A percentile compares a stretch with the other conserved stretches of the same genome.
These are phyloP conservation scores for Argopecten irradians DNA, from an alignment of 1,140 invertebrate species.

Conservation along the genomic window DNA sequence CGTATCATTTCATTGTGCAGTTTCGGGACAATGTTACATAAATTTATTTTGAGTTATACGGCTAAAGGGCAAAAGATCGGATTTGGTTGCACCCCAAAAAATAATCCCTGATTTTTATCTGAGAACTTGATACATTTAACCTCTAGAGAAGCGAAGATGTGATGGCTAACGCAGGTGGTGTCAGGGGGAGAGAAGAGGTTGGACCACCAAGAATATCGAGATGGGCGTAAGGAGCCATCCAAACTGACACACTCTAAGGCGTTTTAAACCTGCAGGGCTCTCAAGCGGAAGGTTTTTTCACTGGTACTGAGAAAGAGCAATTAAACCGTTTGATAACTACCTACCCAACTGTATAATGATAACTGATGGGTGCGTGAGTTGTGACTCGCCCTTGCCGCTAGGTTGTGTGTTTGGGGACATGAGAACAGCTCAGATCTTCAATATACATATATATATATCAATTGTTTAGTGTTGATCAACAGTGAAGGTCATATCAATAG, in stretches of 20 bases:
- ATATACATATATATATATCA: too few relatives aligned
- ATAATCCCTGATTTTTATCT: background rate
- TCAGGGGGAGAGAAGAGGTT: background rate
- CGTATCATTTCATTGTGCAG: background rate
- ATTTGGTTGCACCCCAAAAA: conserved; percentile 15
- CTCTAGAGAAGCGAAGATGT: background rate
- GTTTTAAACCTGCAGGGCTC: background rate
- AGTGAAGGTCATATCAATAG: too few relatives aligned
- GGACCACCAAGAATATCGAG: conserved; percentile 4
- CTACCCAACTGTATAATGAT: conserved; percentile 1
- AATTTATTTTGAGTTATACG: conserved; percentile 23
- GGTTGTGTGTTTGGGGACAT: background rate
- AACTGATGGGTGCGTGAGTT: background rate
- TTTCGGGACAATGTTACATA: background rate
- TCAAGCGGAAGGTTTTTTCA: conserved; percentile 1
- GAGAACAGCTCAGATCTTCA: too few relatives aligned
- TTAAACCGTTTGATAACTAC: background rate
- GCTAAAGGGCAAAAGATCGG: background rate
- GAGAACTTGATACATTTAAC: background rate
- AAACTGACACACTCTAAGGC: background rate
- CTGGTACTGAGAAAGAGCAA: background rate
- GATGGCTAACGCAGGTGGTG: background rate
- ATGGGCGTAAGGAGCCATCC: background rate
- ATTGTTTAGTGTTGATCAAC: too few relatives aligned
- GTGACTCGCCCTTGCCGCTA: background rate